Percentiles rank a stretch among this genome's conserved stretches.
phyloP scores from a whole-genome alignment of 2,113 vertebrate genomes.

The Calypte anna region DNA sequence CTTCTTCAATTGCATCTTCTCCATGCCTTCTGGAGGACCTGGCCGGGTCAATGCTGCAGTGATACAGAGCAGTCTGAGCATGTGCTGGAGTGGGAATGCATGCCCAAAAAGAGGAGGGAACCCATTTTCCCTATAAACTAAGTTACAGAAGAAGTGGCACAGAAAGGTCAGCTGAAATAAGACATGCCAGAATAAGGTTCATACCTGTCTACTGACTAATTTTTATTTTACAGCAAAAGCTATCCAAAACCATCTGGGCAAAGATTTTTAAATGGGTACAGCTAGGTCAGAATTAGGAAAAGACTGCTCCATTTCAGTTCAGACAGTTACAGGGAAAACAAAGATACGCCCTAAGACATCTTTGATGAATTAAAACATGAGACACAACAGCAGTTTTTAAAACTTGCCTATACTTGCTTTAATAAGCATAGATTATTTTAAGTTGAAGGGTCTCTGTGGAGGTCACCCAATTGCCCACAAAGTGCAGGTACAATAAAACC shows the following conservation, averaged over 20 bases:
- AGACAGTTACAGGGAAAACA: neutral
- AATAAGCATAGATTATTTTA: neutral
- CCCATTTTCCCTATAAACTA: conserved; percentile 50
- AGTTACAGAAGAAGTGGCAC: conserved; percentile 41
- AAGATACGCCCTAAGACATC: neutral
- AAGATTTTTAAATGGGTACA: conserved; percentile 60
- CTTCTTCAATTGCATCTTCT: neutral
- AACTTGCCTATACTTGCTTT: neutral
- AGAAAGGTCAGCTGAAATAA: conserved; percentile 54
- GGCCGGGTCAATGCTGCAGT: neutral
- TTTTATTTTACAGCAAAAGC: conserved; percentile 1
- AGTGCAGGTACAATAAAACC: neutral
- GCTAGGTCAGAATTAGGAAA: conserved; percentile 17
- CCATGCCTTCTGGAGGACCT: neutral
- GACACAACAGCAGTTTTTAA: neutral
- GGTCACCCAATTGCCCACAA: neutral
- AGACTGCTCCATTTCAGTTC: conserved; percentile 13
- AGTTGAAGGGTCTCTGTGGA: neutral
- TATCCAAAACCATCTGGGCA: conserved; percentile 52
- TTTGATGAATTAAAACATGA: neutral
- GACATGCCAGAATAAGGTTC: conserved; percentile 19
- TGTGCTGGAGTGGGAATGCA: rapidly evolving
- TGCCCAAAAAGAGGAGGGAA: conserved; percentile 9
- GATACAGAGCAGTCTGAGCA: neutral
- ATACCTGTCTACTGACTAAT: conserved; percentile 37